Conservation (phyloP, 2,113 vertebrate species). For the Pelecanus crispus region DNA sequence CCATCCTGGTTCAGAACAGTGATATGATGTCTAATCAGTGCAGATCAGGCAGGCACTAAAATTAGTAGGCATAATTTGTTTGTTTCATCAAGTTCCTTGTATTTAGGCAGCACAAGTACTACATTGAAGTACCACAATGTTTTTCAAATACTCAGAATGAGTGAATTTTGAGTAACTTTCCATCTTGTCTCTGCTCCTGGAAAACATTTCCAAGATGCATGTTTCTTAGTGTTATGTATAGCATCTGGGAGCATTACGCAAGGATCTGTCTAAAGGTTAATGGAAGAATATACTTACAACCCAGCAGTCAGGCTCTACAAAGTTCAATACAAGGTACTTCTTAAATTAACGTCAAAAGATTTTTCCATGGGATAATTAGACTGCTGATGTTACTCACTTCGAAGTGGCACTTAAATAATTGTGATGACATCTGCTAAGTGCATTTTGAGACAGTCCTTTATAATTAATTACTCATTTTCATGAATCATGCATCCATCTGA, state of each 20-base stretch:
- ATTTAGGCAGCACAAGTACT: background rate
- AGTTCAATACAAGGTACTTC: background rate
- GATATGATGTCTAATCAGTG: background rate
- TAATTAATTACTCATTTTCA: conserved; percentile 60
- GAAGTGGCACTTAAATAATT: conserved; percentile 34
- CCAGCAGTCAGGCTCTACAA: background rate
- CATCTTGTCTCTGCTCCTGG: background rate
- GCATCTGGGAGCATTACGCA: background rate
- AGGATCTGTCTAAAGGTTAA: background rate
- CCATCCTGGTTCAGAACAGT: background rate
- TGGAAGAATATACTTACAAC: background rate
- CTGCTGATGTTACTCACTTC: conserved; percentile 19
- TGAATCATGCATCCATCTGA: conserved; percentile 32
- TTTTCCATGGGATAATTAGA: conserved; percentile 13
- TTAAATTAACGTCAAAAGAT: background rate
- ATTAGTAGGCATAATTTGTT: background rate
- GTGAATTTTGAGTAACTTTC: background rate
- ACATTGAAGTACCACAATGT: background rate
- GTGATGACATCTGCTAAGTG: conserved; percentile 49
- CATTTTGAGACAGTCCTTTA: conserved; percentile 44
- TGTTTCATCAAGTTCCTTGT: background rate
- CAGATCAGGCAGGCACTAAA: background rate
- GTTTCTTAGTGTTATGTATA: background rate
- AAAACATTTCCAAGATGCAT: background rate
- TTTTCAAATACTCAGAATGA: background rate